Percentiles rank a stretch among this genome's conserved stretches.
Conservation (phyloP, 2,113 vertebrate species). For the Microcebus tavaratra region DNA sequence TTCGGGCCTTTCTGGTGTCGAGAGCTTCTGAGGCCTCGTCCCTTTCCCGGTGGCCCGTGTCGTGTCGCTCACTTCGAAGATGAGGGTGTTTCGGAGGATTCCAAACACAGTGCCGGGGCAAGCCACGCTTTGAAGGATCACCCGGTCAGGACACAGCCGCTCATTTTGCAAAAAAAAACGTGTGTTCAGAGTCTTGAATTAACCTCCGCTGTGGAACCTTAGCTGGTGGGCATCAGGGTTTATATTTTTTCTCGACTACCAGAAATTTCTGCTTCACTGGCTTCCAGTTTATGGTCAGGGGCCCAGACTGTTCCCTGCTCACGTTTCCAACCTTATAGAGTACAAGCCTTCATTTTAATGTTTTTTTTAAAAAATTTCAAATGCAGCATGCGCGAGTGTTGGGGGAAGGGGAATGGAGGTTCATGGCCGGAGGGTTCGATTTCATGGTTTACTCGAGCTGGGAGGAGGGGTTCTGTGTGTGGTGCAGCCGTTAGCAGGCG, state of each 20-base stretch:
- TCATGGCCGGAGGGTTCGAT: fast-evolving
- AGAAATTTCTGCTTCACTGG: background rate
- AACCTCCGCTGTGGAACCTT: no score
- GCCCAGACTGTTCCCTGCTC: background rate
- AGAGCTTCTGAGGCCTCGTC: background rate
- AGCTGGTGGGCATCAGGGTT: background rate
- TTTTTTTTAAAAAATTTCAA: background rate
- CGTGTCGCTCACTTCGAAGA: background rate
- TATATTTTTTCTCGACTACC: fast-evolving
- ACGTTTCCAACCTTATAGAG: background rate
- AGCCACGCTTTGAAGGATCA: no score
- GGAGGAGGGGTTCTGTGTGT: background rate
- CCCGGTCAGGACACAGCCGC: background rate
- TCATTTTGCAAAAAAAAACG: background rate
- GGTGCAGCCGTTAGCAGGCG: fast-evolving
- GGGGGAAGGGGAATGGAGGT: background rate
- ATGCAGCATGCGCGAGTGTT: background rate
- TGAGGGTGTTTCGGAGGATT: background rate
- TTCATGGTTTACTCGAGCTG: background rate
- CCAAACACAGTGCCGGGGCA: background rate
- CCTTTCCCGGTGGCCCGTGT: fast-evolving
- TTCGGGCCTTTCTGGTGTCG: background rate
- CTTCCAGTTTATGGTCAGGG: background rate
- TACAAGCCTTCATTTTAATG: background rate
- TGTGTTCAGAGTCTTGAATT: background rate